A percentile compares a stretch with the other conserved stretches of the same genome.
These are phyloP conservation scores for Augiades crinisus DNA, from an alignment of 2,888 invertebrate species.

Conservation along the genomic window DNA sequence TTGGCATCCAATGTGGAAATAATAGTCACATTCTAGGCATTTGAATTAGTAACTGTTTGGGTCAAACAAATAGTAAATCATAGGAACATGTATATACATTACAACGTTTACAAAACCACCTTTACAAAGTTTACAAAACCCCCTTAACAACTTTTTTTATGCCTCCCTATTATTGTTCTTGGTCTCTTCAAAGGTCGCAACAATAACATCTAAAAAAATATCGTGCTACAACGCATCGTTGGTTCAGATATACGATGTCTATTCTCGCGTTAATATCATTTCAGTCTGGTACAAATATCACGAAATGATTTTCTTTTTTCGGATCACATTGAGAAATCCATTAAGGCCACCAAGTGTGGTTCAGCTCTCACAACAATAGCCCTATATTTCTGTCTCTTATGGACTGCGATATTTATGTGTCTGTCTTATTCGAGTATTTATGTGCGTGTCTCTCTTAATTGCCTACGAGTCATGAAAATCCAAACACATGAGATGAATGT, in stretches of 20 bases:
- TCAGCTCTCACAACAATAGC: constrained; percentile 14
- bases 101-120: too few species aligned
- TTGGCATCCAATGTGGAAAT: too few species aligned
- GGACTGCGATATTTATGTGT: constrained; percentile 2
- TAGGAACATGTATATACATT: too few species aligned
- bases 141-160: too few species aligned
- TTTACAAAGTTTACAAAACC: too few species aligned
- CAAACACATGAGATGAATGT: background rate
- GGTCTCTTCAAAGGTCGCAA: too few species aligned
- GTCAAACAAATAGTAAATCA: too few species aligned
- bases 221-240: too few species aligned
- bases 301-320: background rate
- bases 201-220: too few species aligned
- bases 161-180: background rate
- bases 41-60: too few species aligned
- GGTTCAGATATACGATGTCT: background rate
- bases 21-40: too few species aligned
- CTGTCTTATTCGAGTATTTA: constrained; percentile 5
- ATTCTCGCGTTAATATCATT: background rate
- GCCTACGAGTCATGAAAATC: constrained; percentile 3
- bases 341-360: constrained; percentile 15
- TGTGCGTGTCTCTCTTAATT: constrained; percentile 18
- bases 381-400: constrained; percentile 6
- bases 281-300: background rate
- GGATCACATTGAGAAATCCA: constrained; percentile 9